phyloP scores from a whole-genome alignment of 2,888 invertebrate species.

The Ctena decussata region DNA sequence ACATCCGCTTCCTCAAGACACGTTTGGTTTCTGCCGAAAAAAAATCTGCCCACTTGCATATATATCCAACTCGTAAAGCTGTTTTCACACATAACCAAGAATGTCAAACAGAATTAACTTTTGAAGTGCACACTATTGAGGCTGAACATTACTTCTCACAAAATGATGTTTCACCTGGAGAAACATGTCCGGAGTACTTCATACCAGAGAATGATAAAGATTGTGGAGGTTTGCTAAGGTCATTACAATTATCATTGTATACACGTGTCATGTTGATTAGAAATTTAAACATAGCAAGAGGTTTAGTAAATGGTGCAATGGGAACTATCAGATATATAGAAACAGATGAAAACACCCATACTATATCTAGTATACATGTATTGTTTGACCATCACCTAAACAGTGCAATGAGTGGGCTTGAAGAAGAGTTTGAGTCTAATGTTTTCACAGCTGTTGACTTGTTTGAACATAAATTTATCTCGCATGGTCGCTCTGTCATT shows the following conservation, averaged over 20 bases:
- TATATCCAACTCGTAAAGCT: conserved; percentile 15
- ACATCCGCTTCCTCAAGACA: not conserved
- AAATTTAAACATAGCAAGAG: not conserved
- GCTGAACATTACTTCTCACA: conserved; percentile 19
- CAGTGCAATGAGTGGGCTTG: too few relatives aligned
- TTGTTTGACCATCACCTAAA: too few relatives aligned
- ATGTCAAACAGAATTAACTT: not conserved
- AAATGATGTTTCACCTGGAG: not conserved
- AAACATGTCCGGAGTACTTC: not conserved
- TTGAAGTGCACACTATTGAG: too few relatives aligned
- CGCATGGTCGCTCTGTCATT: too few relatives aligned
- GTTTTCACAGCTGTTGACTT: too few relatives aligned
- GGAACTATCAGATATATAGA: too few relatives aligned
- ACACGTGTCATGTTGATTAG: not conserved
- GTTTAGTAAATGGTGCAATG: too few relatives aligned
- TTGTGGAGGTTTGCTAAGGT: not conserved
- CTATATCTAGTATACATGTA: too few relatives aligned
- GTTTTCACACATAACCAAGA: not conserved
- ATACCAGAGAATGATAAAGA: conserved; percentile 19
- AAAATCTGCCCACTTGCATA: too few relatives aligned
- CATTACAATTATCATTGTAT: not conserved
- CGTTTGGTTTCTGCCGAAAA: not conserved
- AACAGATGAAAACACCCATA: too few relatives aligned
- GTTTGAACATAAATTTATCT: too few relatives aligned
- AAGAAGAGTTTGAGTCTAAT: too few relatives aligned